Percentiles rank a stretch among this genome's conserved stretches.
Evolutionary conservation across 2,797 vertebrate species (phyloP).

Genomic region (Emys orbicularis): DNA sequence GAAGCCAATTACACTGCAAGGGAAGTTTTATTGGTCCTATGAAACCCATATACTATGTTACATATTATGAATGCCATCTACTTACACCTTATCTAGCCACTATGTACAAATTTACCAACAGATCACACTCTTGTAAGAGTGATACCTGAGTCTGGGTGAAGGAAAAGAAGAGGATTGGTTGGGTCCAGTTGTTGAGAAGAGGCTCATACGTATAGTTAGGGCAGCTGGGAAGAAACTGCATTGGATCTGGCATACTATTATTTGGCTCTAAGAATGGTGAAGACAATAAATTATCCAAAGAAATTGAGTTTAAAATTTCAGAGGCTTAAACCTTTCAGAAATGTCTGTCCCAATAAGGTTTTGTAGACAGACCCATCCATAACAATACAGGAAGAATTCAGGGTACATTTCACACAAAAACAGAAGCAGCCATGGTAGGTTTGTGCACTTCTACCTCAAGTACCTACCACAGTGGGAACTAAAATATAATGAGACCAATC

Average conservation of each 20-base stretch:
- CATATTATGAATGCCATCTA: slow-evolving; percentile 59
- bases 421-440: background rate
- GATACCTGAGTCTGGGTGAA: background rate
- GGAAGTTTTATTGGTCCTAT: rapidly evolving
- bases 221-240: background rate
- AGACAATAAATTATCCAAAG: background rate
- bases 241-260: background rate
- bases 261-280: background rate
- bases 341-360: background rate
- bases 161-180: background rate
- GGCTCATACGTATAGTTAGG: background rate
- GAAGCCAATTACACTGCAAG: background rate
- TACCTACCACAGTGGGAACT: background rate
- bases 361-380: background rate
- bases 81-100: background rate
- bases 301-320: background rate
- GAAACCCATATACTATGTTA: background rate
- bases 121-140: rapidly evolving
- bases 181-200: background rate
- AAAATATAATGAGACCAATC: background rate
- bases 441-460: background rate
- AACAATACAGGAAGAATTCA: background rate
- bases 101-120: rapidly evolving
- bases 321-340: rapidly evolving
- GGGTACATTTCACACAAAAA: background rate